These are phyloP conservation scores for Folsomia candida DNA, from an alignment of 2,888 invertebrate species.

Conservation along the genomic window DNA sequence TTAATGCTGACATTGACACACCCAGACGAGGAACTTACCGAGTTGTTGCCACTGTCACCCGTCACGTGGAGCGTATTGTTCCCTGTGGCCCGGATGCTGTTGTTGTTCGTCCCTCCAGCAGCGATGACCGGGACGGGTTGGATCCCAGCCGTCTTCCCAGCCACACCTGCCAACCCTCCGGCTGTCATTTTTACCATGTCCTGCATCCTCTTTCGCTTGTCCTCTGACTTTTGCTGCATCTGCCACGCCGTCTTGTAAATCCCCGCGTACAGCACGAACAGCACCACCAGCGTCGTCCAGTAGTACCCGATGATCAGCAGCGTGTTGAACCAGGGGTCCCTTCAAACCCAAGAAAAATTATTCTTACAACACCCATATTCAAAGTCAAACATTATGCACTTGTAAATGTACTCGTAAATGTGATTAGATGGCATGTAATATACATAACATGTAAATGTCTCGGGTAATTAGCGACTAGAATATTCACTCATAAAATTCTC, in stretches of 20 bases:
- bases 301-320: conserved; percentile 94
- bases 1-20: too few relatives aligned
- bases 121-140: conserved; percentile 69
- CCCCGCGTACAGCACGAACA: conserved; percentile 92
- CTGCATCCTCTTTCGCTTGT: conserved; percentile 92
- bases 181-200: conserved; percentile 89
- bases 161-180: conserved; percentile 75
- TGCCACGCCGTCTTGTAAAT: conserved; percentile 96
- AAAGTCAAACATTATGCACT: too few relatives aligned
- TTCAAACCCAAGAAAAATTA: too few relatives aligned
- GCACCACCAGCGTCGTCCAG: conserved; percentile 93
- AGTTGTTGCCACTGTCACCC: conserved; percentile 4
- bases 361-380: too few relatives aligned
- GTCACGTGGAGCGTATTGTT: conserved; percentile 44
- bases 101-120: conserved; percentile 68
- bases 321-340: conserved; percentile 94
- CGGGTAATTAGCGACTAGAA: too few relatives aligned
- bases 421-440: too few relatives aligned
- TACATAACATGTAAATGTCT: too few relatives aligned
- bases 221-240: conserved; percentile 95
- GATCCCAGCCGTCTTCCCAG: conserved; percentile 65
- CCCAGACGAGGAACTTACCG: too few relatives aligned
- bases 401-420: too few relatives aligned
- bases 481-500: too few relatives aligned
- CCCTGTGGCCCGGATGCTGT: conserved; percentile 32